Evolutionary conservation across 2,797 vertebrate genomes (phyloP), one percentile per base, ranked within the genome.

Genomic region (Serranus cabrilla): DNA sequence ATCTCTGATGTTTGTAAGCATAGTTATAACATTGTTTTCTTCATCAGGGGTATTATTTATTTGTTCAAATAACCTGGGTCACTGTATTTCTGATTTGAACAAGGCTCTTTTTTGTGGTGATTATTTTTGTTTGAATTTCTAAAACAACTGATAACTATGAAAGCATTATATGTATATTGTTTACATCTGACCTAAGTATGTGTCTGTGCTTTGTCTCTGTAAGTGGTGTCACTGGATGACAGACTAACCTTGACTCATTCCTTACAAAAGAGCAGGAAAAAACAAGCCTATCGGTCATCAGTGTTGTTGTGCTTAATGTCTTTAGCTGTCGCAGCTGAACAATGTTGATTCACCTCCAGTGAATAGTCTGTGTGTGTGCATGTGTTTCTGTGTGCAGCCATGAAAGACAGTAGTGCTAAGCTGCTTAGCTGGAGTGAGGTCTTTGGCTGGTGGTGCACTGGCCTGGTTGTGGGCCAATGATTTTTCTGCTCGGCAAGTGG

Each of bases 371-470:
- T 74, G 80, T 81, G 21, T 73, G 65, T 73, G 61, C 7, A 31
- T 72, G 66, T 17, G 39, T 23, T 55, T 71, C 25, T 76, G 77
- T 84, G 75, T 70, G 67, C 52, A 47, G 25, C 76, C 37, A 79
- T 90, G 75, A 91, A 87, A 86, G 82, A 82, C 82, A 80, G 83
- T 70, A 45, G 74, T 55, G 52, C 78, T 92, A 92, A 93, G 91
- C 91, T 84, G 92, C 92, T 94, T 92, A 90, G 74, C 78, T 65
- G 45, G 49, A 85, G 49, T 78, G 78, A 87, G 85, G 78, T 90
- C 84, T 91, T 85, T 87, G 74, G 73, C 78, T 91, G 84, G 65
- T 71, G 51, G 56, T 76, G 65, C 63, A 10, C 61, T 80, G 75
- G 54, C 80, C 88, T 83, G 86, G 68, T 87, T 87, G 54, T 77